phyloP scores from a whole-genome alignment of 2,888 invertebrate genomes.

The Andrena camellia region DNA sequence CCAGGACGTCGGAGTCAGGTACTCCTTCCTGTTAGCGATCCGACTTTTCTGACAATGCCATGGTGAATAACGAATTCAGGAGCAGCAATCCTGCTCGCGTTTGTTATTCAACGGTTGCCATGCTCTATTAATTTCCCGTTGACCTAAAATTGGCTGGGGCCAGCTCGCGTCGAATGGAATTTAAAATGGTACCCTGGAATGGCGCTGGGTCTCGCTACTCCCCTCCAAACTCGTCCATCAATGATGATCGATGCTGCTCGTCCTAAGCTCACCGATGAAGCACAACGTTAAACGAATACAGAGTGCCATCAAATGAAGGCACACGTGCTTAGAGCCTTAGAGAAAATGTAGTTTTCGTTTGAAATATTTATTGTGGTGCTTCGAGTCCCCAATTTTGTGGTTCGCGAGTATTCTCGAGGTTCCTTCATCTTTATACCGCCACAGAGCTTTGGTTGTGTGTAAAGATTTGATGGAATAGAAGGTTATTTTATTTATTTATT shows the following conservation, averaged over 20 bases:
- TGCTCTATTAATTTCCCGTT: conserved; percentile 60
- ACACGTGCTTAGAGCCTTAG: too few relatives aligned
- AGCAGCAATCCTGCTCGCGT: conserved; percentile 21
- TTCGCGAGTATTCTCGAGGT: too few relatives aligned
- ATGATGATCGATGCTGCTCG: neutral
- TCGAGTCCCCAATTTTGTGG: too few relatives aligned
- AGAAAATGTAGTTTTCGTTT: too few relatives aligned
- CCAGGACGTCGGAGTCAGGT: conserved; percentile 2
- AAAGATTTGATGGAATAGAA: too few relatives aligned
- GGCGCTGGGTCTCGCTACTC: too few relatives aligned
- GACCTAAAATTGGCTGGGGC: conserved; percentile 50
- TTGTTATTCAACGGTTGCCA: conserved; percentile 52
- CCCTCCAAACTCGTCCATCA: conserved; percentile 2
- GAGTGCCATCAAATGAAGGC: too few relatives aligned
- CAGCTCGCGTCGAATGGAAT: conserved; percentile 33
- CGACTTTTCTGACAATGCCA: conserved; percentile 19
- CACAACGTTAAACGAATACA: too few relatives aligned
- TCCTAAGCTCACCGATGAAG: conserved; percentile 13
- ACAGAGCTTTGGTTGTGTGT: too few relatives aligned
- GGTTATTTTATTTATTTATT: too few relatives aligned
- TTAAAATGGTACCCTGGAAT: conserved; percentile 32
- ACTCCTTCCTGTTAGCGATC: neutral
- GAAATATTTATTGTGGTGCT: too few relatives aligned
- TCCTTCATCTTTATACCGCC: too few relatives aligned
- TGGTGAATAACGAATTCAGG: conserved; percentile 45